Evolutionary conservation across 2,797 vertebrate species (phyloP).

Genomic region (Rhinella marina): DNA sequence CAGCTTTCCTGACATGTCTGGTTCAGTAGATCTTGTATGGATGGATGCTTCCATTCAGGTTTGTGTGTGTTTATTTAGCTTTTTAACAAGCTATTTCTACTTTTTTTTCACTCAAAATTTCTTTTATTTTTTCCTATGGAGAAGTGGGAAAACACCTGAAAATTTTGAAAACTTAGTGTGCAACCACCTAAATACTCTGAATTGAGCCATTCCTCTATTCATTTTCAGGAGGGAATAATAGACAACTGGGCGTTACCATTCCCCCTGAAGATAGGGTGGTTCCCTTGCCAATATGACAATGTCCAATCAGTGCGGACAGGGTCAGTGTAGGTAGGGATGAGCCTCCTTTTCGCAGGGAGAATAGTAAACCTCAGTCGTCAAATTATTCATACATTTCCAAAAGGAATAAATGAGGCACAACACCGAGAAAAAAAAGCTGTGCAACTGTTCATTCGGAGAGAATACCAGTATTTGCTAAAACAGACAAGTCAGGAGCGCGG

Average conservation of each 20-base stretch:
- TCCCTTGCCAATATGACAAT: background rate
- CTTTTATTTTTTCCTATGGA: too few species aligned
- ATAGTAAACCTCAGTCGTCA: background rate
- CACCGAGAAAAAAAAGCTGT: background rate
- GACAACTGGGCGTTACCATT: background rate
- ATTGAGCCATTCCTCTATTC: background rate
- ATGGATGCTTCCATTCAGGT: too few species aligned
- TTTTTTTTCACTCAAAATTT: too few species aligned
- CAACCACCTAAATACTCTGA: background rate
- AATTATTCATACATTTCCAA: background rate
- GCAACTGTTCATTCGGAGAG: too few species aligned
- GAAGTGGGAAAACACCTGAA: too few species aligned
- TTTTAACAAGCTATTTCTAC: too few species aligned
- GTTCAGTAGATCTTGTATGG: background rate
- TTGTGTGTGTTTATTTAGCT: too few species aligned
- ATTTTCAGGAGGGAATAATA: background rate
- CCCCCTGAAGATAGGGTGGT: background rate
- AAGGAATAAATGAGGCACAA: background rate
- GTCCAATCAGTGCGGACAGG: background rate
- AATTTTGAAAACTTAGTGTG: too few species aligned
- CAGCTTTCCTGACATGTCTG: too few species aligned
- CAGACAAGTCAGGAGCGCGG: background rate
- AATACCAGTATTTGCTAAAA: background rate
- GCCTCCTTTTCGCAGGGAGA: background rate
- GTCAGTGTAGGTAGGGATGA: background rate